Percentiles rank a stretch among this genome's conserved stretches.
phyloP scores from a whole-genome alignment of 2,113 vertebrate species.

The Podilymbus podiceps region DNA sequence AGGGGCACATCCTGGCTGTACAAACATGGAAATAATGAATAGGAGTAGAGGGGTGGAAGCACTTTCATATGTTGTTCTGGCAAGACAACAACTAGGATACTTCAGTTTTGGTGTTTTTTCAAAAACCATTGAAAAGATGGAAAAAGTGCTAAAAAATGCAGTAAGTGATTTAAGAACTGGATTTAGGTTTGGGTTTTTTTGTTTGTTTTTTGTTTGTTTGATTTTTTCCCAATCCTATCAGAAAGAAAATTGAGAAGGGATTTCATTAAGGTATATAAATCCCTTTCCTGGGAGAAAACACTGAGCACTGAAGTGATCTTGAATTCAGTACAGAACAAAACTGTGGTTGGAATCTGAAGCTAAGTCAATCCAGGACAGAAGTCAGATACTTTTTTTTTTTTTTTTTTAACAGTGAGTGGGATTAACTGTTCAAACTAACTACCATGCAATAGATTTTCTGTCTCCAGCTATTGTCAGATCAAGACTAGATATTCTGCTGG shows the following conservation, averaged over 20 bases:
- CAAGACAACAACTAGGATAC: background rate
- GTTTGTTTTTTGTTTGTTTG: no score
- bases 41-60: background rate
- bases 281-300: background rate
- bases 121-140: background rate
- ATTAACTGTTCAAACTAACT: constrained; percentile 22
- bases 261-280: background rate
- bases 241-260: background rate
- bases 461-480: constrained; percentile 31
- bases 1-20: background rate
- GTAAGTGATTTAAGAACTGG: background rate
- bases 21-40: background rate
- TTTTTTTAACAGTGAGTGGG: background rate
- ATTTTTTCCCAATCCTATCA: background rate
- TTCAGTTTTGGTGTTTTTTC: background rate
- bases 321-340: background rate
- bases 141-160: background rate
- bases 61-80: background rate
- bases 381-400: background rate
- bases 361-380: constrained; percentile 1
- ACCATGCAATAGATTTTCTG: background rate
- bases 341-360: background rate
- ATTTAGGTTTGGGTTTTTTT: no score
- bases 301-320: background rate
- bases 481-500: constrained; percentile 15